phyloP scores from a whole-genome alignment of 2,888 invertebrate species.

The Caradrina kadenii region DNA sequence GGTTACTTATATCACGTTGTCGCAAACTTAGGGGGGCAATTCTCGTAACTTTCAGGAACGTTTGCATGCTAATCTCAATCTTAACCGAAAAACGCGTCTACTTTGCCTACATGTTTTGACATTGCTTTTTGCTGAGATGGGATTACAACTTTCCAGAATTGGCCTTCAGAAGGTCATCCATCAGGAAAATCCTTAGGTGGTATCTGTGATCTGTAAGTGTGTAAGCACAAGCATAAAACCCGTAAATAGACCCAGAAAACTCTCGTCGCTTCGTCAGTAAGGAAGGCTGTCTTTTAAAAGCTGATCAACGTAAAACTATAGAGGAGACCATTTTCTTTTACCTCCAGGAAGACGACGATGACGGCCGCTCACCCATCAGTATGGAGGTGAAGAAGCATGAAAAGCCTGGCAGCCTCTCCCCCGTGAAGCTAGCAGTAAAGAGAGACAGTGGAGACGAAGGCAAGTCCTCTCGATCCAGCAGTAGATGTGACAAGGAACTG shows the following conservation, averaged over 20 bases:
- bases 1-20: neutral
- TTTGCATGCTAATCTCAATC: too few species aligned
- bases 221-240: neutral
- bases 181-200: too few species aligned
- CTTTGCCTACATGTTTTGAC: too few species aligned
- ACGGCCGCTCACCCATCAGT: slow-evolving; percentile 78
- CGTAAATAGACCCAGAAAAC: neutral
- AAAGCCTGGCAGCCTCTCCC: slow-evolving; percentile 85
- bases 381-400: slow-evolving; percentile 89
- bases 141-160: too few species aligned
- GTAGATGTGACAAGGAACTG: slow-evolving; percentile 83
- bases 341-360: slow-evolving; percentile 73
- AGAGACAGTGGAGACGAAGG: slow-evolving; percentile 80
- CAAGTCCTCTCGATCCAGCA: slow-evolving; percentile 79
- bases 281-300: too few species aligned
- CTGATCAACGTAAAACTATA: too few species aligned
- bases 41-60: too few species aligned
- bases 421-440: slow-evolving; percentile 78
- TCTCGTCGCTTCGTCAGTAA: too few species aligned
- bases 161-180: too few species aligned
- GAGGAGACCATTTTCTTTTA: slow-evolving; percentile 6
- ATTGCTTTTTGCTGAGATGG: too few species aligned
- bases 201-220: too few species aligned
- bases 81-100: too few species aligned
- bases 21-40: neutral